Conservation (phyloP, 2,888 invertebrate species). For the Chymomyza amoena region DNA sequence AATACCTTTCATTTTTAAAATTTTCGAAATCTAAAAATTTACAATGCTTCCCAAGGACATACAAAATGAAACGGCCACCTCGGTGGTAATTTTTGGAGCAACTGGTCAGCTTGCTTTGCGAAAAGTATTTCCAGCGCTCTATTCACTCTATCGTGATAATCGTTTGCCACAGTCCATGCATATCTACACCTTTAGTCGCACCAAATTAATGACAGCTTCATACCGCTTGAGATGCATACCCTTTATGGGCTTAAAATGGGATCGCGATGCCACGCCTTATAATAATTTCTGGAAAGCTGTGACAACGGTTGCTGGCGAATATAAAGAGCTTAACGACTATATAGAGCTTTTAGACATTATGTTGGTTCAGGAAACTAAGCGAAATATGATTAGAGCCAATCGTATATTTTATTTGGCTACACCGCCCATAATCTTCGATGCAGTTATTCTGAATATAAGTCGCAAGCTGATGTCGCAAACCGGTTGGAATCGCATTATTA, state of each 20-base stretch:
- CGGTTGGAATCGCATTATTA: slow-evolving; percentile 49
- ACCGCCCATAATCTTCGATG: slow-evolving; percentile 50
- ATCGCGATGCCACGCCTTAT: slow-evolving; percentile 44
- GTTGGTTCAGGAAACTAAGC: slow-evolving; percentile 42
- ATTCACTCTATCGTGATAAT: slow-evolving; percentile 56
- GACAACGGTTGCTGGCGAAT: slow-evolving; percentile 37
- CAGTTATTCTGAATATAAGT: slow-evolving; percentile 38
- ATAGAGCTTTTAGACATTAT: slow-evolving; percentile 26
- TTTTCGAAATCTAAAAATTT: not conserved
- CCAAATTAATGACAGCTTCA: slow-evolving; percentile 21
- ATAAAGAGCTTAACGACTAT: slow-evolving; percentile 41
- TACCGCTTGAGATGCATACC: slow-evolving; percentile 50
- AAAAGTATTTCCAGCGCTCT: slow-evolving; percentile 51
- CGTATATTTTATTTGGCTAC: slow-evolving; percentile 56
- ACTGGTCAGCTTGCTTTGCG: slow-evolving; percentile 42
- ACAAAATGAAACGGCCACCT: slow-evolving; percentile 49
- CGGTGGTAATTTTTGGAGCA: slow-evolving; percentile 57
- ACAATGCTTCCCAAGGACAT: slow-evolving; percentile 47
- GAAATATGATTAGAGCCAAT: slow-evolving; percentile 40
- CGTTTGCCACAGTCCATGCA: slow-evolving; percentile 45
- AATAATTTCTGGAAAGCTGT: slow-evolving; percentile 57
- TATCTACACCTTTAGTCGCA: slow-evolving; percentile 50
- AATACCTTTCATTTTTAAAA: slow-evolving; percentile 2
- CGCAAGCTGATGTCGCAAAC: slow-evolving; percentile 45
- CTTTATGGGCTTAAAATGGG: slow-evolving; percentile 41